Conservation (phyloP, 2,113 vertebrate species). For the Actenoides hombroni region DNA sequence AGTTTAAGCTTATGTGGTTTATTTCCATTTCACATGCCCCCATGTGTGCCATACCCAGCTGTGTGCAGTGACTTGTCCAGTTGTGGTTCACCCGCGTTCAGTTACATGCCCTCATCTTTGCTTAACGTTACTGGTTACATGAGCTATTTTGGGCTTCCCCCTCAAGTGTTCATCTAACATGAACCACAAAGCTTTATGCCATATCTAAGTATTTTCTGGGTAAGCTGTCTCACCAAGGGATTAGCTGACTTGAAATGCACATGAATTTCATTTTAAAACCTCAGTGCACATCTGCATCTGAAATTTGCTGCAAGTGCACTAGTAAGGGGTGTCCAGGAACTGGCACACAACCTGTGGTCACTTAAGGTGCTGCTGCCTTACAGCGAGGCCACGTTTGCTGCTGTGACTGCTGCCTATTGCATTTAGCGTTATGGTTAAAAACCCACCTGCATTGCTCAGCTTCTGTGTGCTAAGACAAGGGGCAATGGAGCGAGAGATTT, state of each 20-base stretch:
- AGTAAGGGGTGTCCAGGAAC: background rate
- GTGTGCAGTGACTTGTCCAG: background rate
- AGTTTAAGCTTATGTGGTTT: background rate
- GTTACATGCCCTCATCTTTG: background rate
- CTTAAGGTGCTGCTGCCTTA: background rate
- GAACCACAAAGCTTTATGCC: background rate
- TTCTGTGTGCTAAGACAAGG: background rate
- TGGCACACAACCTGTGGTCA: background rate
- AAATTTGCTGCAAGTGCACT: background rate
- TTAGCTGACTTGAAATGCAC: background rate
- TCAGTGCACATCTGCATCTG: background rate
- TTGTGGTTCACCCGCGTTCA: background rate
- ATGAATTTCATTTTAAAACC: background rate
- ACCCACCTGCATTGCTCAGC: background rate
- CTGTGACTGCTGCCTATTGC: background rate
- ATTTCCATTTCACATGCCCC: background rate
- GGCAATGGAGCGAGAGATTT: background rate
- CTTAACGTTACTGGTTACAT: background rate
- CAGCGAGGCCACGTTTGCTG: rapidly evolving
- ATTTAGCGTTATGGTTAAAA: rapidly evolving
- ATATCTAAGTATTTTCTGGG: rapidly evolving
- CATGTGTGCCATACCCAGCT: background rate
- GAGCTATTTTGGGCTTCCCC: background rate
- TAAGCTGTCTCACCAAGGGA: background rate
- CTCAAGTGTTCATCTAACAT: background rate